These are phyloP conservation scores for Rhagonycha fulva DNA, from an alignment of 2,888 invertebrate species.

Conservation along the genomic window DNA sequence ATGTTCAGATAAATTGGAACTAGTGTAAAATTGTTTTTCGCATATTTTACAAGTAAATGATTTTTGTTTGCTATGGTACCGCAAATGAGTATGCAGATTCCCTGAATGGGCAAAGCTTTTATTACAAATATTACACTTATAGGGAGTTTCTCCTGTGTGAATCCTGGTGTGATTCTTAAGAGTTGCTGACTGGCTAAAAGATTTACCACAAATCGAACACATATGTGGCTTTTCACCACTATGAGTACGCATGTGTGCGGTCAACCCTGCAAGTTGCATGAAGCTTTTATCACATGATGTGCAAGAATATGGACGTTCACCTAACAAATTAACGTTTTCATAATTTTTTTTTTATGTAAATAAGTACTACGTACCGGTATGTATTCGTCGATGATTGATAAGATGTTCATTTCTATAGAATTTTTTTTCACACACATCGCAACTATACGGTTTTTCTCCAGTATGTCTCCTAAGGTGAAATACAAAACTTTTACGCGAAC, in stretches of 20 bases:
- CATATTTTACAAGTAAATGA: slow-evolving; percentile 43
- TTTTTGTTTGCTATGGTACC: slow-evolving; percentile 45
- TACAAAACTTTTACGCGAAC: slow-evolving; percentile 36
- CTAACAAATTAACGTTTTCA: neutral
- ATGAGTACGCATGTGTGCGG: slow-evolving; percentile 21
- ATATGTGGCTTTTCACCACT: slow-evolving; percentile 36
- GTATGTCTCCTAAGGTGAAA: slow-evolving; percentile 39
- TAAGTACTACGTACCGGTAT: slow-evolving; percentile 39
- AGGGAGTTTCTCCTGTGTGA: slow-evolving; percentile 43
- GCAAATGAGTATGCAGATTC: slow-evolving; percentile 44
- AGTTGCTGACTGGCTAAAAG: slow-evolving; percentile 42
- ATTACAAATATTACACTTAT: slow-evolving; percentile 38
- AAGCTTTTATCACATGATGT: slow-evolving; percentile 23
- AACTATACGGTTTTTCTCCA: slow-evolving; percentile 39
- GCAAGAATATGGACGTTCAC: slow-evolving; percentile 31
- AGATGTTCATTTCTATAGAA: slow-evolving; percentile 42
- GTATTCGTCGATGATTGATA: slow-evolving; percentile 40
- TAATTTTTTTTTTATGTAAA: neutral
- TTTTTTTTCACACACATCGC: slow-evolving; percentile 39
- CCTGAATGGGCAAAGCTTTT: slow-evolving; percentile 42
- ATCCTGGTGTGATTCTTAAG: slow-evolving; percentile 41
- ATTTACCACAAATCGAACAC: slow-evolving; percentile 42
- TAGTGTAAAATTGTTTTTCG: slow-evolving; percentile 44
- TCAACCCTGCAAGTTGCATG: slow-evolving; percentile 18
- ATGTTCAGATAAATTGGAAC: slow-evolving; percentile 46